These are phyloP conservation scores for Pygocentrus nattereri DNA, from an alignment of 2,797 vertebrate species.

Conservation along the genomic window DNA sequence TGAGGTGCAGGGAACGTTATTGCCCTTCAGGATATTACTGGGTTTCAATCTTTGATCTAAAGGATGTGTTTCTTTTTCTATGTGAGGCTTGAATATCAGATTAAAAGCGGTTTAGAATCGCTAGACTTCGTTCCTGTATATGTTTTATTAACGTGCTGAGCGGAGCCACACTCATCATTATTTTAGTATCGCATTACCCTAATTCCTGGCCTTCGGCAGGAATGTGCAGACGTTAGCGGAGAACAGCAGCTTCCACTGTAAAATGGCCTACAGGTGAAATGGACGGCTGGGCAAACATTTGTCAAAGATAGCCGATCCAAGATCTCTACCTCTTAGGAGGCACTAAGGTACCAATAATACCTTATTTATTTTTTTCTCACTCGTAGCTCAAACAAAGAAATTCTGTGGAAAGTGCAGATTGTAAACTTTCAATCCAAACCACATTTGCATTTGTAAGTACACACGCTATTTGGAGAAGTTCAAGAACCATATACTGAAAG, in stretches of 20 bases:
- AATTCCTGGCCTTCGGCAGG: neutral
- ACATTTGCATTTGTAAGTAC: too few relatives aligned
- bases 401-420: too few relatives aligned
- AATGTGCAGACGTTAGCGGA: neutral
- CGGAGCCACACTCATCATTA: neutral
- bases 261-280: neutral
- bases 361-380: too few relatives aligned
- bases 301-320: too few relatives aligned
- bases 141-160: neutral
- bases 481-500: too few relatives aligned
- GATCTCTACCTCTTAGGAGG: too few relatives aligned
- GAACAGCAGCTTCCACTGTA: neutral
- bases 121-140: neutral
- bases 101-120: neutral
- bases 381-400: too few relatives aligned
- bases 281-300: neutral
- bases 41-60: constrained; percentile 11
- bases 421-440: too few relatives aligned
- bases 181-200: neutral
- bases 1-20: neutral
- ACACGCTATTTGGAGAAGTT: too few relatives aligned
- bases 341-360: too few relatives aligned
- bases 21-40: neutral
- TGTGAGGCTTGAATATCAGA: constrained; percentile 12
- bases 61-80: neutral